These are phyloP conservation scores for Sesamia inferens DNA, from an alignment of 2,888 invertebrate genomes.

Conservation along the genomic window DNA sequence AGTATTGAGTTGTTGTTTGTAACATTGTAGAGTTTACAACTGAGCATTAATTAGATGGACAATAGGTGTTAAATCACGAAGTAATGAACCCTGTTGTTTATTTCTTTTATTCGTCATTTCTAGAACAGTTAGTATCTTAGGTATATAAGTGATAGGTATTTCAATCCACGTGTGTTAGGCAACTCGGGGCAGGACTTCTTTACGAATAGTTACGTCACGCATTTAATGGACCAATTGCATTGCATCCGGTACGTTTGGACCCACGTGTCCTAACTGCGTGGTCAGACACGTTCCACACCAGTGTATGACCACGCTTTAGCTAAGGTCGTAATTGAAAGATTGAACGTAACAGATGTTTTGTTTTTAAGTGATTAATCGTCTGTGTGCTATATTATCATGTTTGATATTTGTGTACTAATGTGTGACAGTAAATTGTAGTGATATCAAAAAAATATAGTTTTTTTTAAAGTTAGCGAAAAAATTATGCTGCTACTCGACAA, in stretches of 20 bases:
- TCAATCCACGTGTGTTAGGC: background rate
- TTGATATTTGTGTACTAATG: background rate
- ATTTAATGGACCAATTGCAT: conserved; percentile 44
- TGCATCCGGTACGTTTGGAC: conserved; percentile 51
- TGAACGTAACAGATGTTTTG: background rate
- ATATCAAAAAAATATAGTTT: background rate
- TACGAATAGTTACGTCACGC: conserved; percentile 36
- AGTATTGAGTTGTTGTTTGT: conserved; percentile 2
- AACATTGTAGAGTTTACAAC: background rate
- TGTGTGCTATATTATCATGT: background rate
- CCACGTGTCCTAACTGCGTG: conserved; percentile 40
- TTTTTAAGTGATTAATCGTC: background rate
- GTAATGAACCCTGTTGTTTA: background rate
- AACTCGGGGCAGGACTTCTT: conserved; percentile 17
- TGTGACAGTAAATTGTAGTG: accelerated
- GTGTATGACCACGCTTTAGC: background rate
- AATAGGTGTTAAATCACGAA: background rate
- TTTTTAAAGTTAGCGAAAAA: background rate
- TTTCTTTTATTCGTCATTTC: no score
- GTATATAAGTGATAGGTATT: background rate
- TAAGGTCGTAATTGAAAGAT: conserved; percentile 43
- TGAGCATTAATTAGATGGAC: no score
- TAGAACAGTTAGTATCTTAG: no score
- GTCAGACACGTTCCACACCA: conserved; percentile 31
- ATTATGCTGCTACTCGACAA: conserved; percentile 72